These are phyloP conservation scores for Bubo blakistoni DNA, from an alignment of 2,113 vertebrate species.

Conservation along the genomic window DNA sequence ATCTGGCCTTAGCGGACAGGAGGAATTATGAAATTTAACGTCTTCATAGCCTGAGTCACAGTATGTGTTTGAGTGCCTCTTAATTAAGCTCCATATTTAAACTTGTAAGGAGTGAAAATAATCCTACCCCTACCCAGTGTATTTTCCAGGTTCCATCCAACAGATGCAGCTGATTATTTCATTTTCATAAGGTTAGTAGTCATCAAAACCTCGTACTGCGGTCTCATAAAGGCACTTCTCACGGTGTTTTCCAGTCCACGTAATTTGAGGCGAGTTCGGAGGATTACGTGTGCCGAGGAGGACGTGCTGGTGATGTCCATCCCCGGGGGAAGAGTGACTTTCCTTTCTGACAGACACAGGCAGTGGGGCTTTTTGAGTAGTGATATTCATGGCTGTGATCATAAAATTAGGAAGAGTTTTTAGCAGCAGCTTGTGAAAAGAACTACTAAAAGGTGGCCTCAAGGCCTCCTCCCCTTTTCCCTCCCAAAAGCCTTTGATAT, in stretches of 20 bases:
- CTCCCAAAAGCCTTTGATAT: not conserved
- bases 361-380: not conserved
- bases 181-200: not conserved
- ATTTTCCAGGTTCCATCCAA: not conserved
- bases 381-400: not conserved
- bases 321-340: not conserved
- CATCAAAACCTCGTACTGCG: not conserved
- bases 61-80: not conserved
- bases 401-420: not conserved
- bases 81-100: not conserved
- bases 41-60: not conserved
- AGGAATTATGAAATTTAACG: not conserved
- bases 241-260: fast-evolving
- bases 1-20: not conserved
- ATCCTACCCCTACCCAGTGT: not conserved
- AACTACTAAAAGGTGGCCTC: not conserved
- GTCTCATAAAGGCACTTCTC: not conserved
- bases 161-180: not conserved
- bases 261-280: not conserved
- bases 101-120: not conserved
- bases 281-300: not conserved
- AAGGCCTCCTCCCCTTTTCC: not conserved
- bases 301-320: fast-evolving
- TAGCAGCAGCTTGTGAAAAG: not conserved
- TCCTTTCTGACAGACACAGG: not conserved